Evolutionary conservation across 2,797 vertebrate species (phyloP).

Genomic region (Sebastes umbrosus): DNA sequence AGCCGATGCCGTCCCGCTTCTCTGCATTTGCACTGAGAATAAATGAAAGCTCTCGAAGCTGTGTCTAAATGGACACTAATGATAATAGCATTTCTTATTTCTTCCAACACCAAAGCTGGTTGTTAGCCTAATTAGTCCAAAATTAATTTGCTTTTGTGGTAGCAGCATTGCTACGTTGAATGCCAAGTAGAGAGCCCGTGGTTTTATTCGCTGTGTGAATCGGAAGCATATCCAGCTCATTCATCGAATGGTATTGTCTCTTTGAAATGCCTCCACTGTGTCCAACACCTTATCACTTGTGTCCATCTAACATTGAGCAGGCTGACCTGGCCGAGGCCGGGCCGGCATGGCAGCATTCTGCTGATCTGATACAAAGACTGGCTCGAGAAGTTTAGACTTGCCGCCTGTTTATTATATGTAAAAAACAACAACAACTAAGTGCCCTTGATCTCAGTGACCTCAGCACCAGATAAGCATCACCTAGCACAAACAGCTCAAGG

Average conservation of each 20-base stretch:
- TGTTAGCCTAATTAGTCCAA: constrained; percentile 68
- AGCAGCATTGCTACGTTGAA: constrained; percentile 29
- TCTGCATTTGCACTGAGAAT: constrained; percentile 3
- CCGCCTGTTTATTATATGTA: constrained; percentile 6
- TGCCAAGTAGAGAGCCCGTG: constrained; percentile 46
- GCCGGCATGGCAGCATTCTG: constrained; percentile 9
- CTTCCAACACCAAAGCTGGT: constrained; percentile 53
- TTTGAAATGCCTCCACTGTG: constrained; percentile 32
- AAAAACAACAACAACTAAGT: constrained; percentile 8
- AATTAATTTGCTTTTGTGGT: constrained; percentile 71
- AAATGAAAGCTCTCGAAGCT: constrained; percentile 49
- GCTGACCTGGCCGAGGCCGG: constrained; percentile 35
- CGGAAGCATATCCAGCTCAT: constrained; percentile 15
- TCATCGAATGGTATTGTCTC: constrained; percentile 10
- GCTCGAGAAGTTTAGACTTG: constrained; percentile 27
- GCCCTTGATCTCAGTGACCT: constrained; percentile 64
- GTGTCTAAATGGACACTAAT: constrained; percentile 51
- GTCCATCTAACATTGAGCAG: constrained; percentile 68
- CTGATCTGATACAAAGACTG: constrained; percentile 57
- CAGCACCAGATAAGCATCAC: constrained; percentile 72
- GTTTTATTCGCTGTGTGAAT: constrained; percentile 33
- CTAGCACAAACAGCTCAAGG: constrained; percentile 70
- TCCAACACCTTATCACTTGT: constrained; percentile 44
- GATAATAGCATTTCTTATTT: constrained; percentile 61
- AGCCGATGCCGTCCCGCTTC: constrained; percentile 2